These are phyloP conservation scores for Cepphus grylle DNA, from an alignment of 2,113 vertebrate genomes.

Conservation along the genomic window DNA sequence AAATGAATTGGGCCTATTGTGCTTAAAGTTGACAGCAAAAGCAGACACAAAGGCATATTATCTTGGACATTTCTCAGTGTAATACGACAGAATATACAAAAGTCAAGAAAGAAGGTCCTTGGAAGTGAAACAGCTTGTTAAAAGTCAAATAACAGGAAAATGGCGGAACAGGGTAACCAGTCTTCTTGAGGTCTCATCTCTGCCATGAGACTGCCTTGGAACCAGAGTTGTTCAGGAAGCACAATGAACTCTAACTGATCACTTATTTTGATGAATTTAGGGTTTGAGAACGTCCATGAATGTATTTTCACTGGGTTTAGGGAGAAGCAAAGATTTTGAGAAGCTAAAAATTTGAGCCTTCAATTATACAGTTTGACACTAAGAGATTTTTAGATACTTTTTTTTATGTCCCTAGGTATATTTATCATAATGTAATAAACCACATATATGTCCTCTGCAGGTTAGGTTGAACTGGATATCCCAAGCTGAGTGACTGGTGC, in stretches of 20 bases:
- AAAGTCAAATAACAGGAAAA: background rate
- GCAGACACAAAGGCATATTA: background rate
- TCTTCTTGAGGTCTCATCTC: background rate
- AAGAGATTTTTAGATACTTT: background rate
- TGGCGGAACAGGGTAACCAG: background rate
- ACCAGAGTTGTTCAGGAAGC: background rate
- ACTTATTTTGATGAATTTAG: background rate
- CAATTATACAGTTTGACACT: background rate
- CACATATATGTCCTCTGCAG: background rate
- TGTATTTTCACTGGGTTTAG: background rate
- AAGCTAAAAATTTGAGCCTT: background rate
- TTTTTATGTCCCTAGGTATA: background rate
- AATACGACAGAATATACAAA: background rate
- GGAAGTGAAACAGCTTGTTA: background rate
- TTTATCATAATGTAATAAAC: background rate
- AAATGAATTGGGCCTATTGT: background rate
- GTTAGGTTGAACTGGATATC: background rate
- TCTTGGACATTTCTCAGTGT: background rate
- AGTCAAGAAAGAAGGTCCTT: background rate
- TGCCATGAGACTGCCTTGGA: background rate
- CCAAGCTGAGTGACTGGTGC: background rate
- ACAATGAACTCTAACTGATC: background rate
- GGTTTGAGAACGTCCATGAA: background rate
- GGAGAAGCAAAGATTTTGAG: background rate
- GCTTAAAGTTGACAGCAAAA: background rate